phyloP scores from a whole-genome alignment of 2,113 vertebrate genomes.

The Grantiella picta region DNA sequence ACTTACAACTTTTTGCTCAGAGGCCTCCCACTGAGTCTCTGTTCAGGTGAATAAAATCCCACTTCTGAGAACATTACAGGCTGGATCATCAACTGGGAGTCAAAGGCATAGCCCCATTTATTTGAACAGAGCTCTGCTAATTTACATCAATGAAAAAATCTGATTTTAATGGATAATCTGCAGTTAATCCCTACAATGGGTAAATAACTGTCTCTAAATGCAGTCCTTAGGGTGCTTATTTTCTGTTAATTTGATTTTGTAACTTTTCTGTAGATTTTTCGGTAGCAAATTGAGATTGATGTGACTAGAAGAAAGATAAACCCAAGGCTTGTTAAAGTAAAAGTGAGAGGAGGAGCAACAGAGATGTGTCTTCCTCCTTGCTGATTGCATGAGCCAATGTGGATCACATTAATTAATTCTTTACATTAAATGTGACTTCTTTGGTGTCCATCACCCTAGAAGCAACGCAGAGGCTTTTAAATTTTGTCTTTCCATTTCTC shows the following conservation, averaged over 20 bases:
- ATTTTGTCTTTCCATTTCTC: background rate
- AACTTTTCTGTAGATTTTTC: background rate
- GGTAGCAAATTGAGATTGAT: background rate
- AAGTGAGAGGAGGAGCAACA: background rate
- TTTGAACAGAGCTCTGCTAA: background rate
- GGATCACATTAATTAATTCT: background rate
- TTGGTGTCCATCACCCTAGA: background rate
- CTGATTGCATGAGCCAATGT: background rate
- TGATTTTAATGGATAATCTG: background rate
- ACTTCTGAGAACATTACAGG: background rate
- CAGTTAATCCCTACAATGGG: background rate
- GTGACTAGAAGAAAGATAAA: background rate
- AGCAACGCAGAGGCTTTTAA: background rate
- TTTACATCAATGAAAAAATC: background rate
- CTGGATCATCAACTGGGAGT: background rate
- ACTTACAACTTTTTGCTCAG: background rate
- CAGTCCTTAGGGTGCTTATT: background rate
- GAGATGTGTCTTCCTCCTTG: background rate
- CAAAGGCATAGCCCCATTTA: background rate
- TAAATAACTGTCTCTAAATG: background rate
- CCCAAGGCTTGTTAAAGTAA: background rate
- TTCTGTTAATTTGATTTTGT: background rate
- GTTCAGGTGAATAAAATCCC: constrained; percentile 31
- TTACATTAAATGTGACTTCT: background rate
- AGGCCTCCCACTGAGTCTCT: background rate